A percentile compares a stretch with the other conserved stretches of the same genome.
Evolutionary conservation across 2,797 vertebrate species (phyloP).

Genomic region (Pseudotriccus pelzelni): DNA sequence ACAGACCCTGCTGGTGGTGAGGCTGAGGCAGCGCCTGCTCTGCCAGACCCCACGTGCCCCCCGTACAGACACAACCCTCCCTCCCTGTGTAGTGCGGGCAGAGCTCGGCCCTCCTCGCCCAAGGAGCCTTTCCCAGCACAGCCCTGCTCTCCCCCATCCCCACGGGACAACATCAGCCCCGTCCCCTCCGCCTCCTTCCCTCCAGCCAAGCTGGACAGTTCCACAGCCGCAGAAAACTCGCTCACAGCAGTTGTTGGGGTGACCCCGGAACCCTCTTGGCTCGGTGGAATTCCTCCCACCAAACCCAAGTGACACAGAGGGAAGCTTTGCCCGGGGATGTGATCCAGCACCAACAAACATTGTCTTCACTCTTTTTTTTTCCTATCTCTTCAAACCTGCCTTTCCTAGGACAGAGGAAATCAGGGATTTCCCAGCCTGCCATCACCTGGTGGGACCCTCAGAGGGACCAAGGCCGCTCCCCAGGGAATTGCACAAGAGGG

Average conservation of each 20-base stretch:
- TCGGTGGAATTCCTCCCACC: neutral
- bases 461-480: neutral
- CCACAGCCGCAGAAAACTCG: neutral
- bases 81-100: neutral
- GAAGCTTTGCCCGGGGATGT: neutral
- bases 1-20: neutral
- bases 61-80: neutral
- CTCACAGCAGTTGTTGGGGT: neutral
- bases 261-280: neutral
- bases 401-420: neutral
- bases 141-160: neutral
- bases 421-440: neutral
- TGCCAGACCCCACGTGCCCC: neutral
- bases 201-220: neutral
- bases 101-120: neutral
- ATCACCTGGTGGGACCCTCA: neutral
- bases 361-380: neutral
- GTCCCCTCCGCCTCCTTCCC: neutral
- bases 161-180: fast-evolving
- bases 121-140: neutral
- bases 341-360: neutral
- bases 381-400: neutral
- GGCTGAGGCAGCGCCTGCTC: neutral
- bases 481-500: neutral
- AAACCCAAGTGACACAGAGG: neutral